phyloP scores from a whole-genome alignment of 2,888 invertebrate species.

The Charanyca ferruginea region DNA sequence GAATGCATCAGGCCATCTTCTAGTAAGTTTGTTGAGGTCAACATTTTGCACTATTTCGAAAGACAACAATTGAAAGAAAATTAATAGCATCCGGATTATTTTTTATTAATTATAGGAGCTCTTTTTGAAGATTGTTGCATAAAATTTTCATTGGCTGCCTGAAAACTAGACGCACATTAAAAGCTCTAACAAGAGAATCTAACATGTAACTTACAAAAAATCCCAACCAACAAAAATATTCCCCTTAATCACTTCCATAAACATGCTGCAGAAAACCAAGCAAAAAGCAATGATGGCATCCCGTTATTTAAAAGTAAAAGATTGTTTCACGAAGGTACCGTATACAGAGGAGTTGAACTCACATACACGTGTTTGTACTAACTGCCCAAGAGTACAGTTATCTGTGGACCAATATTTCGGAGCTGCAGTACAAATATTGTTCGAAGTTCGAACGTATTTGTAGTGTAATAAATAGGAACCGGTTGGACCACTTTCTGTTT shows the following conservation, averaged over 20 bases:
- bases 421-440: constrained; percentile 47
- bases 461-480: constrained; percentile 47
- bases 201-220: constrained; percentile 14
- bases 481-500: constrained; percentile 52
- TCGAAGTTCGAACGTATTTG: constrained; percentile 33
- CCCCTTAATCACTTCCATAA: constrained; percentile 50
- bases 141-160: constrained; percentile 5
- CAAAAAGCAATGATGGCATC: constrained; percentile 41
- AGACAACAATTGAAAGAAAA: constrained; percentile 32
- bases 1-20: constrained; percentile 45
- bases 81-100: neutral
- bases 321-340: constrained; percentile 56
- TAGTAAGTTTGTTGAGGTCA: constrained; percentile 40
- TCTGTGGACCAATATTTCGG: constrained; percentile 51
- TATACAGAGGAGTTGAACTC: constrained; percentile 41
- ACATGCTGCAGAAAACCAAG: constrained; percentile 35
- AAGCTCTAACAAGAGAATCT: neutral
- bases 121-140: neutral
- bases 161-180: neutral
- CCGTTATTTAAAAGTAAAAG: constrained; percentile 60
- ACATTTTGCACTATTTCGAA: constrained; percentile 20
- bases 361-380: constrained; percentile 38
- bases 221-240: constrained; percentile 29
- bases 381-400: constrained; percentile 60
- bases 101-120: no score